Conservation (phyloP, 1,140 invertebrate species). For the Copidosoma floridanum region DNA sequence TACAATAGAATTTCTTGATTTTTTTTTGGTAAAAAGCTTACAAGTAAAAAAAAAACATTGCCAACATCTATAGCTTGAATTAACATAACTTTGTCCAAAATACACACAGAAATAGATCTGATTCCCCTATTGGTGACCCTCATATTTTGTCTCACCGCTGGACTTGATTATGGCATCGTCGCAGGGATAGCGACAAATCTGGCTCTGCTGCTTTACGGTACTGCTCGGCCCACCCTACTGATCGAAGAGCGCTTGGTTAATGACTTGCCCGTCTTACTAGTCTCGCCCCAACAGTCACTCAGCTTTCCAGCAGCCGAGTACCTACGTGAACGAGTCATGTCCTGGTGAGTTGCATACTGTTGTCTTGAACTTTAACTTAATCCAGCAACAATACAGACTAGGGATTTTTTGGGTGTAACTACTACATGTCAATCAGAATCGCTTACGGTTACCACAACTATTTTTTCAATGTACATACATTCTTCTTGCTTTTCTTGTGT, state of each 20-base stretch:
- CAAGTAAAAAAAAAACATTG: too few species aligned
- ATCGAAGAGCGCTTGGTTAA: constrained; percentile 53
- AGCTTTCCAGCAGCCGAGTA: constrained; percentile 69
- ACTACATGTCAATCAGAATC: too few species aligned
- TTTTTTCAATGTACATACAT: too few species aligned
- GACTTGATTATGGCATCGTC: constrained; percentile 74
- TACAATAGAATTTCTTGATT: background rate
- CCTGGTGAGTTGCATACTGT: constrained; percentile 40
- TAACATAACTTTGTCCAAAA: too few species aligned
- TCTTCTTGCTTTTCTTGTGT: too few species aligned
- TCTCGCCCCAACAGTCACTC: constrained; percentile 63
- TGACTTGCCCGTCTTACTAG: constrained; percentile 49
- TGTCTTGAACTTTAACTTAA: background rate
- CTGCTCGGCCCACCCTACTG: constrained; percentile 62
- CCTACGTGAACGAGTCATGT: constrained; percentile 58
- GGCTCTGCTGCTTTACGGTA: constrained; percentile 66
- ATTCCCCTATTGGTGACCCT: constrained; percentile 66
- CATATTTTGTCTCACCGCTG: constrained; percentile 61
- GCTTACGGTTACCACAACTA: too few species aligned
- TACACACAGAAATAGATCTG: constrained; percentile 68
- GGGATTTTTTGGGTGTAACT: too few species aligned
- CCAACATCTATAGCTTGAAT: too few species aligned
- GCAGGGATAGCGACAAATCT: constrained; percentile 68
- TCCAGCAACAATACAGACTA: background rate
- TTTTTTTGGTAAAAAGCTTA: background rate